Percentiles rank a stretch among this genome's conserved stretches.
Conservation (phyloP, 2,888 invertebrate genomes). For the Troilus luridus region DNA sequence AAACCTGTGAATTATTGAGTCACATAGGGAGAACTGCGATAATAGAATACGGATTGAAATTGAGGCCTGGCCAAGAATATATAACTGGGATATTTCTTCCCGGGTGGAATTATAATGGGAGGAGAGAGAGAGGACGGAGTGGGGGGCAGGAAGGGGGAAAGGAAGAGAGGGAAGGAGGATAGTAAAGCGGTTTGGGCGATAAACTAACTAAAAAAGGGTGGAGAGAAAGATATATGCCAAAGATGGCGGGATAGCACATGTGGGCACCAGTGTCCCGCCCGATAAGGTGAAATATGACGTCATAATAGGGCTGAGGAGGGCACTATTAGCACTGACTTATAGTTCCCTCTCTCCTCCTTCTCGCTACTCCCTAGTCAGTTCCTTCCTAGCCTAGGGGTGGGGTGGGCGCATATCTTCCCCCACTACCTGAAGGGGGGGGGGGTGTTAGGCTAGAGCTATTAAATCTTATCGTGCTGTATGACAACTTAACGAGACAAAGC, state of each 20-base stretch:
- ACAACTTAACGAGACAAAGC: no score
- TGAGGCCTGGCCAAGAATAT: constrained; percentile 25
- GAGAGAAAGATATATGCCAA: constrained; percentile 9
- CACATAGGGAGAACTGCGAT: constrained; percentile 23
- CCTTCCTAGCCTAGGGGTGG: neutral
- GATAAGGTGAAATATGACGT: constrained; percentile 46
- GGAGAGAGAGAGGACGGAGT: neutral
- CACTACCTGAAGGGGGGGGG: neutral
- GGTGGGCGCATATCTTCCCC: neutral
- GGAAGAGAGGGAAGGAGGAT: neutral
- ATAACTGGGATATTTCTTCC: constrained; percentile 34
- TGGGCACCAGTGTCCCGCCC: constrained; percentile 23
- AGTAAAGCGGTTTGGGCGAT: constrained; percentile 40
- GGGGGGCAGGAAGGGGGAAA: neutral
- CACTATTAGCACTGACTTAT: constrained; percentile 48
- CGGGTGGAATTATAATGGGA: constrained; percentile 1
- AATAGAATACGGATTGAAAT: constrained; percentile 38
- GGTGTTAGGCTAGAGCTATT: neutral
- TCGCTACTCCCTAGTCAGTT: neutral
- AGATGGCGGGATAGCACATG: constrained; percentile 42
- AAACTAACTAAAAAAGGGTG: constrained; percentile 40
- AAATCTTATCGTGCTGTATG: no score
- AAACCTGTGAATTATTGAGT: constrained; percentile 8
- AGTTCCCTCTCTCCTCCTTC: neutral
- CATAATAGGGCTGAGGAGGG: constrained; percentile 49